These are phyloP conservation scores for Phrynosoma platyrhinos DNA, from an alignment of 2,113 vertebrate species.

Conservation along the genomic window DNA sequence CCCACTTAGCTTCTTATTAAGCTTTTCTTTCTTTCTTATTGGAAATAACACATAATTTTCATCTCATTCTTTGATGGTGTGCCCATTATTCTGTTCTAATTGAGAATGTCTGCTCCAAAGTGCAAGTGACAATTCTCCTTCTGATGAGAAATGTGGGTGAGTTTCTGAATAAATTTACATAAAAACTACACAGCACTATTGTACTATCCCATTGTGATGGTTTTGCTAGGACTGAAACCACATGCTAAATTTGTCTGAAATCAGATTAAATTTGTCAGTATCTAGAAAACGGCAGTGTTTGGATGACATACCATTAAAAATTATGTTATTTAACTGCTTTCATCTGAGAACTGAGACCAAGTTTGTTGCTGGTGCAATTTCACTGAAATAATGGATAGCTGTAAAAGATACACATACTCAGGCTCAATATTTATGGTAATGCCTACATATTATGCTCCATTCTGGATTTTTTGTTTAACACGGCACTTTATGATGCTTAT, in stretches of 20 bases:
- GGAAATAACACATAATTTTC: constrained; percentile 12
- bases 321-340: neutral
- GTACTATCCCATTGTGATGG: neutral
- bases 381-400: neutral
- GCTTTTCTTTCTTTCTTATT: constrained; percentile 1
- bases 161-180: neutral
- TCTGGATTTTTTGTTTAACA: neutral
- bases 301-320: neutral
- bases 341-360: neutral
- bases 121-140: neutral
- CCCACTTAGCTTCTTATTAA: constrained; percentile 8
- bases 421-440: neutral
- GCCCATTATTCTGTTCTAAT: neutral
- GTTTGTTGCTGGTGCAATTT: neutral
- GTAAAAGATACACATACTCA: neutral
- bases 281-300: neutral
- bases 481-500: neutral
- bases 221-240: neutral
- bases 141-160: neutral
- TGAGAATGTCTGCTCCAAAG: neutral
- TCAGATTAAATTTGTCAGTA: neutral
- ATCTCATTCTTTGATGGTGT: neutral
- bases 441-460: neutral
- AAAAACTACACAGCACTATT: neutral
- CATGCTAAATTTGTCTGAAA: neutral